Conservation (phyloP, 2,113 vertebrate species). For the Festucalex cinctus region DNA sequence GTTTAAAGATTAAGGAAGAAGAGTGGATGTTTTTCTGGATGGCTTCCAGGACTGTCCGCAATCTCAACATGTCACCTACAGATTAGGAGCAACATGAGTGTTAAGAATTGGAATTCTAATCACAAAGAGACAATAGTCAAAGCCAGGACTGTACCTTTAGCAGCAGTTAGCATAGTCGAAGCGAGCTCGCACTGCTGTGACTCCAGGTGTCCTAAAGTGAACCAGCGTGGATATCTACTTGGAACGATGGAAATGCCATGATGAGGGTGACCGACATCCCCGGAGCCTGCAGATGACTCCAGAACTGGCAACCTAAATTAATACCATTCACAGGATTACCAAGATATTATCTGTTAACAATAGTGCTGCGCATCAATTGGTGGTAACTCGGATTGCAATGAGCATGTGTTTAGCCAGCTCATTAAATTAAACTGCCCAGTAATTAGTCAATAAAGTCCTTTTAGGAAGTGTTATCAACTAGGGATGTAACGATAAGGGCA, state of each 20-base stretch:
- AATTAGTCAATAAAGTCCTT: too few species aligned
- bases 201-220: constrained; percentile 96
- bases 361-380: too few species aligned
- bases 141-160: constrained; percentile 52
- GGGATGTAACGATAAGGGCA: too few species aligned
- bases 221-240: constrained; percentile 95
- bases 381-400: too few species aligned
- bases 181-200: constrained; percentile 98
- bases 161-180: constrained; percentile 96
- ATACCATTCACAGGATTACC: neutral
- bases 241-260: constrained; percentile 94
- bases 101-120: neutral
- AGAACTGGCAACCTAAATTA: constrained; percentile 84
- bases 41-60: constrained; percentile 92
- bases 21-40: constrained; percentile 99
- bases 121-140: neutral
- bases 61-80: constrained; percentile 89
- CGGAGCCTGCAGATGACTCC: constrained; percentile 85
- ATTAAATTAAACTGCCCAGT: too few species aligned
- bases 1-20: constrained; percentile 96
- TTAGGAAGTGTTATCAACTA: too few species aligned
- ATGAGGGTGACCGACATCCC: constrained; percentile 87
- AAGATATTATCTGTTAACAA: neutral
- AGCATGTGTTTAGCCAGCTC: too few species aligned
- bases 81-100: constrained; percentile 4